Percentiles rank a stretch among this genome's conserved stretches.
These are phyloP conservation scores for Aptenodytes forsteri DNA, from an alignment of 2,113 vertebrate genomes.

Conservation along the genomic window DNA sequence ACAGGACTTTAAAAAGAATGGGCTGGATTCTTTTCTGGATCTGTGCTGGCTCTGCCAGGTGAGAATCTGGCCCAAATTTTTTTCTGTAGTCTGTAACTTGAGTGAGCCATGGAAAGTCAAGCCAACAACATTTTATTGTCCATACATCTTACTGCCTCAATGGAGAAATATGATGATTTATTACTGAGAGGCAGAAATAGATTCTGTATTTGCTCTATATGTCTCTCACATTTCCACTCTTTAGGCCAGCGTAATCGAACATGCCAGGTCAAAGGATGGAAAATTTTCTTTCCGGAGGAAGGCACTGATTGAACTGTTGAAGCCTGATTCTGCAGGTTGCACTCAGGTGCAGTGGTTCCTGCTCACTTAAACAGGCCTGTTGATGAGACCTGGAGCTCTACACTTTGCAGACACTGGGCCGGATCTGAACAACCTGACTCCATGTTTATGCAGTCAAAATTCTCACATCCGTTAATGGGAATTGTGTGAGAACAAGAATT, in stretches of 20 bases:
- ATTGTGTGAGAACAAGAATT: conserved; percentile 46
- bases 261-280: background rate
- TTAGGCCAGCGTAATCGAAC: background rate
- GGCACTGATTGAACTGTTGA: background rate
- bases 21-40: background rate
- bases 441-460: background rate
- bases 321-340: background rate
- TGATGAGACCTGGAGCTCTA: background rate
- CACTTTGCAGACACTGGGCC: background rate
- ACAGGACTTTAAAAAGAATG: background rate
- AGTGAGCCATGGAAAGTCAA: background rate
- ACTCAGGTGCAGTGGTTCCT: background rate
- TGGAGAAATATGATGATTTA: conserved; percentile 4
- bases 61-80: background rate
- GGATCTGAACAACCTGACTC: background rate
- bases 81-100: background rate
- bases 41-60: background rate
- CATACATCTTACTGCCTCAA: background rate
- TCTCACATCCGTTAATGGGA: conserved; percentile 11
- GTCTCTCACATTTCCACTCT: background rate
- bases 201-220: background rate
- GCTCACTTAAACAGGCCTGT: background rate
- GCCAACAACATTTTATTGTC: background rate
- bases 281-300: background rate
- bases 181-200: background rate